A percentile compares a stretch with the other conserved stretches of the same genome.
These are phyloP conservation scores for Archivesica marissinica DNA, from an alignment of 1,140 invertebrate genomes.

Conservation along the genomic window DNA sequence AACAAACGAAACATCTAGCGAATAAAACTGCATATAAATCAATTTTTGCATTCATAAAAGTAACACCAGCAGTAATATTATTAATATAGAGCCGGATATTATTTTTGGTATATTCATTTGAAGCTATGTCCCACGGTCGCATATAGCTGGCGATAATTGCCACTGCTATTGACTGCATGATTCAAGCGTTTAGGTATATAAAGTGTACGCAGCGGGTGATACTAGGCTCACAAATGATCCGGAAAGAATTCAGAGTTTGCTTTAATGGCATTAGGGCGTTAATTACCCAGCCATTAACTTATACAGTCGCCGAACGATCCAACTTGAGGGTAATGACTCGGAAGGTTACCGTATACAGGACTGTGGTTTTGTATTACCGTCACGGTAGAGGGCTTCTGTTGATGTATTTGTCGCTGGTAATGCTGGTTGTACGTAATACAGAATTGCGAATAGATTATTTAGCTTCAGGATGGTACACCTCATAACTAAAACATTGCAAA, in stretches of 20 bases:
- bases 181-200: constrained; percentile 37
- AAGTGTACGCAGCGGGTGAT: constrained; percentile 23
- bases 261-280: constrained; percentile 58
- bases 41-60: constrained; percentile 51
- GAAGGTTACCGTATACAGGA: constrained; percentile 37
- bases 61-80: constrained; percentile 28
- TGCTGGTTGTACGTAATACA: no score
- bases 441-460: no score
- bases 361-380: background rate
- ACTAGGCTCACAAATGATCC: constrained; percentile 25
- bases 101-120: constrained; percentile 48
- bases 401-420: no score
- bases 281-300: constrained; percentile 53
- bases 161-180: constrained; percentile 27
- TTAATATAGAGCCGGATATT: constrained; percentile 57
- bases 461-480: no score
- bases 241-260: constrained; percentile 6
- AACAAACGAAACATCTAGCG: constrained; percentile 36
- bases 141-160: constrained; percentile 40
- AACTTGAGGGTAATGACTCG: constrained; percentile 35
- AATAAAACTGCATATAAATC: constrained; percentile 59
- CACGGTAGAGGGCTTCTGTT: no score
- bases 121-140: constrained; percentile 1
- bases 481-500: no score
- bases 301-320: background rate